Base-by-base conservation (phyloP, 2,113 vertebrate species). In the Australoheros scitulus region DNA sequence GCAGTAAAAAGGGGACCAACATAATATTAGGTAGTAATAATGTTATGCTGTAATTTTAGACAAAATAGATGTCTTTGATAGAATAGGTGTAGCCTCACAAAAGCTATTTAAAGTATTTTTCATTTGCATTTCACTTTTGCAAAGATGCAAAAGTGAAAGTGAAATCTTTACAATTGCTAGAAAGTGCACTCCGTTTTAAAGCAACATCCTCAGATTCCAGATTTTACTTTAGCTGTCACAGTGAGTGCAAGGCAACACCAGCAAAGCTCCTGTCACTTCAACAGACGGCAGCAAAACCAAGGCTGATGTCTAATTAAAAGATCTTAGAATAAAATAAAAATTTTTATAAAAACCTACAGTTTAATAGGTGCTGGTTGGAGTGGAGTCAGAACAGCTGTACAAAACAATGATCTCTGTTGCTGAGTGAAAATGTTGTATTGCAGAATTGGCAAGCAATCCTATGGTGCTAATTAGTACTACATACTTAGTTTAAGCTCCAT, bases 251-350 rank as follows among this genome's bases (percentile, higher is more conserved):
- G 70, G 78, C 79, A 88, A 77, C 70, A 58, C 34, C 68, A 83
- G 70, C 81, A 79, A 74, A 77, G 77, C 85, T 80, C 41, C 77
- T 56, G 82, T 78, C 50, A 58, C 80, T 76, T 85, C 36, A 6
- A 17, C 82, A 87, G 82, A 84, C 90, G 83, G 65, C 76, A 74
- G 64, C 76, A 81, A 84, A 88, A 77, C 68, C 70, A 34, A 86
- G 83, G 89, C 75, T 80, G 83, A 88, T 86, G 88, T 83, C 85
- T 84, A 83, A 91, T 90, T 91, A 87, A 88, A 89, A 80, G 43
- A 58, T 72, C 63, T 59, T 72, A 63, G 50, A 11, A 70, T 59
- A 75, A 77, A 81, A 85, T 77, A 88, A 65, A 26, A 26, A 26
- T n/a, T n/a, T n/a, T n/a, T n/a, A n/a, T n/a, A 26, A 26, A 26